Evolutionary conservation across 2,797 vertebrate genomes (phyloP).

Genomic region (Melanotaenia nigrans): DNA sequence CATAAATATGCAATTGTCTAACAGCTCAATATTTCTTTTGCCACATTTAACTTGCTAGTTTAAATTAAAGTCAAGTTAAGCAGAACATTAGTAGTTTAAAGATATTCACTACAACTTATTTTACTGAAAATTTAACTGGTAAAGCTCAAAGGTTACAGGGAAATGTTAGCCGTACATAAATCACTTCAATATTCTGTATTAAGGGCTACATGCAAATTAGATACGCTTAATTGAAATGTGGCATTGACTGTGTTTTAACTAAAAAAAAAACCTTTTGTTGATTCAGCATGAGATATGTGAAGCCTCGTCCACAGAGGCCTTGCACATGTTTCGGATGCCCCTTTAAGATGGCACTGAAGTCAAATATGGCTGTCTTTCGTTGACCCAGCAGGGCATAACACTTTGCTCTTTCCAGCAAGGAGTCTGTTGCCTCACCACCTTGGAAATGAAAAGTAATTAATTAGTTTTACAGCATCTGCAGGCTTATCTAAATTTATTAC

Average conservation of each 20-base stretch:
- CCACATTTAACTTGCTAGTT: not conserved
- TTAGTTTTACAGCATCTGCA: slow-evolving; percentile 1
- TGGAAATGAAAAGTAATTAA: slow-evolving; percentile 19
- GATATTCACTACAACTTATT: not conserved
- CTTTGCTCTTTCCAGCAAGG: slow-evolving; percentile 87
- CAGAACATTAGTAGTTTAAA: not conserved
- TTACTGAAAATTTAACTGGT: not conserved
- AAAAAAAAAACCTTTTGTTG: slow-evolving; percentile 86
- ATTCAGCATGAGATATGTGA: slow-evolving; percentile 88
- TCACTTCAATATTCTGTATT: not conserved
- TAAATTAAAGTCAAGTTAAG: not conserved
- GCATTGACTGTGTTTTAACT: not conserved
- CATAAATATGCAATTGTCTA: not conserved
- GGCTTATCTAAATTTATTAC: not conserved
- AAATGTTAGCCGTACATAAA: not conserved
- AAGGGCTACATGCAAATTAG: not conserved
- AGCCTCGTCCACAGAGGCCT: slow-evolving; percentile 90
- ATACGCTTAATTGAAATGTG: not conserved
- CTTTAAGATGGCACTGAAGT: slow-evolving; percentile 89
- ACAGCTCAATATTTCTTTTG: not conserved
- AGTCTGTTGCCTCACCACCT: slow-evolving; percentile 87
- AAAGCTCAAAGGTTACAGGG: not conserved
- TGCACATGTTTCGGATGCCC: slow-evolving; percentile 82
- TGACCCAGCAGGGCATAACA: slow-evolving; percentile 91
- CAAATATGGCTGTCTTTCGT: slow-evolving; percentile 93